These are phyloP conservation scores for Propithecus perrieri DNA, from an alignment of 2,797 vertebrate species.

Conservation along the genomic window DNA sequence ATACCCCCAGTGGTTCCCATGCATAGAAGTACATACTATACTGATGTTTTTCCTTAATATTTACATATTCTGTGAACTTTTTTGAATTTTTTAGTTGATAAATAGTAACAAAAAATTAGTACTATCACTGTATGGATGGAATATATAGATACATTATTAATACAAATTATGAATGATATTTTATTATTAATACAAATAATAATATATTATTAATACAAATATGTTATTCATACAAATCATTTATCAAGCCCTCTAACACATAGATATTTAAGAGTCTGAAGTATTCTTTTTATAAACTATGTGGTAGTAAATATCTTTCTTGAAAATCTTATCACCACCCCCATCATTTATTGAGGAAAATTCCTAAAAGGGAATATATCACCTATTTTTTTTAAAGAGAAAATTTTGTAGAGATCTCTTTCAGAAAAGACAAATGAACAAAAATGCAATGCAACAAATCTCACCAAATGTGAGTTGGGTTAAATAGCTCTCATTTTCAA, in stretches of 20 bases:
- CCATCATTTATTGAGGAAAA: neutral
- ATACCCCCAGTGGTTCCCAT: neutral
- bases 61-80: neutral
- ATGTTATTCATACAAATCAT: neutral
- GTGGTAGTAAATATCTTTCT: too few relatives aligned
- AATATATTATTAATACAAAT: too few relatives aligned
- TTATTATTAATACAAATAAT: too few relatives aligned
- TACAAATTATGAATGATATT: too few relatives aligned
- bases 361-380: neutral
- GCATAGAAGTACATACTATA: neutral
- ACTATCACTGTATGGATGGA: neutral
- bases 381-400: neutral
- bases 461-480: constrained; percentile 33
- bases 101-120: neutral
- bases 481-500: constrained; percentile 42
- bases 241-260: neutral
- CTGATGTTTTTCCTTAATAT: neutral
- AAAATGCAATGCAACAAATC: neutral
- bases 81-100: neutral
- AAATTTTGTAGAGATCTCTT: neutral
- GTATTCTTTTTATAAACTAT: neutral
- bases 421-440: neutral
- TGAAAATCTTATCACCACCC: neutral
- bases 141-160: neutral
- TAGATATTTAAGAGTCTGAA: neutral